Percentiles rank a stretch among this genome's conserved stretches.
Conservation (phyloP, 2,113 vertebrate genomes). For the Istiophorus platypterus region DNA sequence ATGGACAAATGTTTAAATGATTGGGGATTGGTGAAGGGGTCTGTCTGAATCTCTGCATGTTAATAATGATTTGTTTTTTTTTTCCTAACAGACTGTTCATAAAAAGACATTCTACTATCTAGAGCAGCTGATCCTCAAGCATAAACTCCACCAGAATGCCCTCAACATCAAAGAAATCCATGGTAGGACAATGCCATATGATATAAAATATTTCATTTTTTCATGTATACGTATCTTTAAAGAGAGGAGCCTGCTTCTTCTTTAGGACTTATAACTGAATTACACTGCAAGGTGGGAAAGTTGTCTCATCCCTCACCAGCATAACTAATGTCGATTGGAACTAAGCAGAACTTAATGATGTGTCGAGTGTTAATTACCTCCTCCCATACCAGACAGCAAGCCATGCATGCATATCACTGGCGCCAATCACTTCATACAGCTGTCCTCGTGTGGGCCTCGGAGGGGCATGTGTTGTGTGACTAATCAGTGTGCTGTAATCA, state of each 20-base stretch:
- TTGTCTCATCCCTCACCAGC: conserved; percentile 37
- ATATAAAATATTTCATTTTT: background rate
- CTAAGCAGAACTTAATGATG: conserved; percentile 50
- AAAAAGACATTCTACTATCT: conserved; percentile 99
- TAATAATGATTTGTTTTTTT: background rate
- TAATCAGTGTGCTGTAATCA: conserved; percentile 64
- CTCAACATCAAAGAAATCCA: conserved; percentile 98
- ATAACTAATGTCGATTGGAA: conserved; percentile 50
- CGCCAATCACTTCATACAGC: conserved; percentile 53
- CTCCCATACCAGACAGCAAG: conserved; percentile 51
- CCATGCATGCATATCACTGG: conserved; percentile 57
- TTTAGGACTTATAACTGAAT: background rate
- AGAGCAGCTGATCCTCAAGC: conserved; percentile 97
- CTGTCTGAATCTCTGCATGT: conserved; percentile 4
- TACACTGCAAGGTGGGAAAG: conserved; percentile 30
- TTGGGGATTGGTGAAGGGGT: background rate
- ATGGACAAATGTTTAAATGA: background rate
- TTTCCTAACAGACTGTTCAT: conserved; percentile 88
- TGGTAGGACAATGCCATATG: conserved; percentile 82
- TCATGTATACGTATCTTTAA: background rate
- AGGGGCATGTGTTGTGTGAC: conserved; percentile 40
- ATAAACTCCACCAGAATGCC: conserved; percentile 93
- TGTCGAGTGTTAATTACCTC: conserved; percentile 63
- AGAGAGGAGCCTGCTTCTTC: background rate
- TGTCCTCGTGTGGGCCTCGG: conserved; percentile 54